Percentiles rank a stretch among this genome's conserved stretches.
Conservation (phyloP, 2,888 invertebrate genomes). For the Latheticus oryzae region DNA sequence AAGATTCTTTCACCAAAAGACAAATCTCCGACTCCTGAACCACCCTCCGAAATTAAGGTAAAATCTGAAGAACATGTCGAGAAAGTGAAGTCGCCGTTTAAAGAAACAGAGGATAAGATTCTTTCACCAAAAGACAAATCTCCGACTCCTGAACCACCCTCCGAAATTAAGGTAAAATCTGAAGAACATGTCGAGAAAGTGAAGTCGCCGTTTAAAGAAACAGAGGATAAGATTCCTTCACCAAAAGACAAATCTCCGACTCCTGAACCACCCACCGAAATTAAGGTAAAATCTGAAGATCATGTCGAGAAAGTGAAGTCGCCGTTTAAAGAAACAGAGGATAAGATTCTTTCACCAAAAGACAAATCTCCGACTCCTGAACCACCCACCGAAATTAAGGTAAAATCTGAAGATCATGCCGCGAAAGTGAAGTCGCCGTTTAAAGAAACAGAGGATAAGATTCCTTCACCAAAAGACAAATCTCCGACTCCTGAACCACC, state of each 20-base stretch:
- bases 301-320: conserved; percentile 4
- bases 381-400: conserved; percentile 7
- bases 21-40: conserved; percentile 23
- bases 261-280: conserved; percentile 1
- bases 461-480: conserved; percentile 3
- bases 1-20: conserved; percentile 5
- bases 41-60: conserved; percentile 13
- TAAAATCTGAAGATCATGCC: neutral
- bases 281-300: neutral
- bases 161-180: conserved; percentile 4
- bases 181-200: conserved; percentile 1
- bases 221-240: neutral
- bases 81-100: conserved; percentile 5
- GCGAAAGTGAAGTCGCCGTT: neutral
- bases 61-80: neutral
- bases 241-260: no score
- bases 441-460: neutral
- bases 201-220: conserved; percentile 16
- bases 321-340: conserved; percentile 13
- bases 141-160: conserved; percentile 1
- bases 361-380: conserved; percentile 5
- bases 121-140: conserved; percentile 9
- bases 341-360: conserved; percentile 1
- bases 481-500: neutral
- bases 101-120: conserved; percentile 1